A percentile compares a stretch with the other conserved stretches of the same genome.
phyloP scores from a whole-genome alignment of 1,140 invertebrate species.

The Apis florea region DNA sequence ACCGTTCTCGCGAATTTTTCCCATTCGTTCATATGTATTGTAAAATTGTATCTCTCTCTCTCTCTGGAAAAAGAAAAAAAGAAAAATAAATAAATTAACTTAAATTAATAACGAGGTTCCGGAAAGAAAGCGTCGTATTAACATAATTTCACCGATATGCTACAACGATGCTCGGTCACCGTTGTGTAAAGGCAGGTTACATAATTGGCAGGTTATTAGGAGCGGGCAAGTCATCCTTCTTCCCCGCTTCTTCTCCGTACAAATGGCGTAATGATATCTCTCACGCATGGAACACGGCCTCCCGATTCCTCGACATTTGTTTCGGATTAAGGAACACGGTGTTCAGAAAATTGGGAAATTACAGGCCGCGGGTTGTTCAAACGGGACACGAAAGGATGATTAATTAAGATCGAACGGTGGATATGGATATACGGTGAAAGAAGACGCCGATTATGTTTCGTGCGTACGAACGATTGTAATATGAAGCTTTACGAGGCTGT shows the following conservation, averaged over 20 bases:
- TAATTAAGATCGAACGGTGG: constrained; percentile 25
- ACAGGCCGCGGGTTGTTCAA: neutral
- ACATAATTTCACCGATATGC: constrained; percentile 17
- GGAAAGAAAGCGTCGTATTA: neutral
- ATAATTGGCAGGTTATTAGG: constrained; percentile 32
- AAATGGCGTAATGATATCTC: constrained; percentile 19
- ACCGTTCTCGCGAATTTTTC: no score
- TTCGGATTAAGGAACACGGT: neutral
- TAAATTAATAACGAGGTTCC: no score
- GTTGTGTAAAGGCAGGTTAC: neutral
- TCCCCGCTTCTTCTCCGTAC: neutral
- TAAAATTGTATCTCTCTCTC: no score
- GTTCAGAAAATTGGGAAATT: constrained; percentile 8
- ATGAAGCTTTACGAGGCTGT: constrained; percentile 41
- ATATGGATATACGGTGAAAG: neutral
- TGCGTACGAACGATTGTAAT: constrained; percentile 30
- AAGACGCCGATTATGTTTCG: neutral
- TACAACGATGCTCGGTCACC: neutral
- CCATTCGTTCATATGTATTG: no score
- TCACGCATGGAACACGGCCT: neutral
- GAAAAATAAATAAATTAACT: no score
- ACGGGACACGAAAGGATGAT: neutral
- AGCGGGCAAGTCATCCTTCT: neutral
- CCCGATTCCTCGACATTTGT: neutral
- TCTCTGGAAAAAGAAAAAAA: no score